These are phyloP conservation scores for Pimpla rufipes DNA, from an alignment of 2,888 invertebrate species.

Conservation along the genomic window DNA sequence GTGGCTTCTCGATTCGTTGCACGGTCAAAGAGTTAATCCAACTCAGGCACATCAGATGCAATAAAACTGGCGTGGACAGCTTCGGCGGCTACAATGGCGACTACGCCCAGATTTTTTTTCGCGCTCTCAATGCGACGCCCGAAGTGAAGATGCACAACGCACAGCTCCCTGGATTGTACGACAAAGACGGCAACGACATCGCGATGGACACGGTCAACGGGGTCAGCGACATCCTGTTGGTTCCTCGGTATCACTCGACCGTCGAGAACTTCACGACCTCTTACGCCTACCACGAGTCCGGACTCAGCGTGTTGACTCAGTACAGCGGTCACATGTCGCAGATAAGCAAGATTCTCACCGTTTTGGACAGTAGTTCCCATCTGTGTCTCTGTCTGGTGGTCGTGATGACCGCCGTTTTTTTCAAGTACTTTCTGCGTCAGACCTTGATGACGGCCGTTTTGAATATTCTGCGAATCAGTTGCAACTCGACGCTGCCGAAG, in stretches of 20 bases:
- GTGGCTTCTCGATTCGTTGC: constrained; percentile 19
- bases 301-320: not conserved
- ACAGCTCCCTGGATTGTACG: not conserved
- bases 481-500: not conserved
- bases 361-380: not conserved
- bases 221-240: not conserved
- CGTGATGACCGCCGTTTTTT: not conserved
- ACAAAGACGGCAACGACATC: not conserved
- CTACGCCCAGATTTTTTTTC: not conserved
- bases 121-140: not conserved
- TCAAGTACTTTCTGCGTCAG: constrained; percentile 1
- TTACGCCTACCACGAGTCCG: not conserved
- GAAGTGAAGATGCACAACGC: not conserved
- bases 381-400: not conserved
- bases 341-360: not conserved
- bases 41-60: not conserved
- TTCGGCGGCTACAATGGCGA: not conserved
- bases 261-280: not conserved
- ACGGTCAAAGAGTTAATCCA: not conserved
- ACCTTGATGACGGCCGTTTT: not conserved
- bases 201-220: constrained; percentile 10
- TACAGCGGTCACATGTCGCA: not conserved
- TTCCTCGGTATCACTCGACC: not conserved
- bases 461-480: not conserved
- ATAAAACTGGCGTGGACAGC: not conserved